A percentile compares a stretch with the other conserved stretches of the same genome.
These are phyloP conservation scores for Sarcophaga rosellei DNA, from an alignment of 2,888 invertebrate species.

Conservation along the genomic window DNA sequence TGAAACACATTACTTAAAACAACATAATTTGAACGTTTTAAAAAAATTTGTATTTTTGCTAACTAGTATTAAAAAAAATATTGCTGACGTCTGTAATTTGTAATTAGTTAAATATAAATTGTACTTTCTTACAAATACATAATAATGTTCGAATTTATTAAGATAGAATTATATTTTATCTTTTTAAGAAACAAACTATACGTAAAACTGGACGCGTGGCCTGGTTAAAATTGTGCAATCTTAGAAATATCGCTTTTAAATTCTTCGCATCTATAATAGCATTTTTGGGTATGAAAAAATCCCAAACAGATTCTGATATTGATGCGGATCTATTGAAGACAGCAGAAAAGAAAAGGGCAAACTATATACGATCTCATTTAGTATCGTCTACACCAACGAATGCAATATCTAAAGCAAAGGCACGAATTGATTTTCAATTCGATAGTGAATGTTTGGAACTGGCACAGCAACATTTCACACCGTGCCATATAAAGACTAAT, in stretches of 20 bases:
- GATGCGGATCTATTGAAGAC: constrained; percentile 38
- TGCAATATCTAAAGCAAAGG: constrained; percentile 57
- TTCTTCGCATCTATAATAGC: constrained; percentile 74
- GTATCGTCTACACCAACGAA: constrained; percentile 68
- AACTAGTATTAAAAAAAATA: too few species aligned
- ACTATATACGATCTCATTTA: constrained; percentile 67
- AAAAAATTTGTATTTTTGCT: too few species aligned
- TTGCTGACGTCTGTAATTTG: too few species aligned
- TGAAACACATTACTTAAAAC: too few species aligned
- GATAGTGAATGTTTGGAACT: constrained; percentile 73
- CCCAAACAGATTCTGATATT: constrained; percentile 41
- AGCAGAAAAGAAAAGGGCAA: constrained; percentile 50
- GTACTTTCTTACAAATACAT: too few species aligned
- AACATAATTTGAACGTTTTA: too few species aligned
- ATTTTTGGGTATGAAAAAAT: constrained; percentile 74
- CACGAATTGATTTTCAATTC: constrained; percentile 65
- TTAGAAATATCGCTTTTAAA: constrained; percentile 74
- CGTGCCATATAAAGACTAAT: constrained; percentile 70
- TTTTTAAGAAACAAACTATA: constrained; percentile 75
- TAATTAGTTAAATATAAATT: too few species aligned
- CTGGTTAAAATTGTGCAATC: constrained; percentile 80
- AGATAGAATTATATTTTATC: too few species aligned
- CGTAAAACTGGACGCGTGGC: constrained; percentile 76
- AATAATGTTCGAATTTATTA: too few species aligned
- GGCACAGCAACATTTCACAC: constrained; percentile 73